A percentile compares a stretch with the other conserved stretches of the same genome.
These are phyloP conservation scores for Urocolius indicus DNA, from an alignment of 2,113 vertebrate species.

Conservation along the genomic window DNA sequence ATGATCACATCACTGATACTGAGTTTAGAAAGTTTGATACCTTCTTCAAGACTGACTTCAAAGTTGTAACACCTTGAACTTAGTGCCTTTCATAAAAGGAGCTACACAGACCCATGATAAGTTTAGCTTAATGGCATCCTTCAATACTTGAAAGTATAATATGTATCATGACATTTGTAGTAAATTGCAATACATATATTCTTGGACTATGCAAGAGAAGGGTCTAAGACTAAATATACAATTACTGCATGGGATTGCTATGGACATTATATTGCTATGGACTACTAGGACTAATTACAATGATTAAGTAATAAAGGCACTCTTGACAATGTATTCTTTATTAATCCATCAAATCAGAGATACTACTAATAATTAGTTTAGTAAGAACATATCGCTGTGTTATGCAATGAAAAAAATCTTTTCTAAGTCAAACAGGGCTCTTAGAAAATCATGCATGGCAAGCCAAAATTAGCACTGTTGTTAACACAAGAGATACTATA, in stretches of 20 bases:
- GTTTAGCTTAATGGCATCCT: background rate
- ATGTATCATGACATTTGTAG: background rate
- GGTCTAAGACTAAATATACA: background rate
- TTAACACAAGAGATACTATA: background rate
- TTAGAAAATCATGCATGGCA: accelerated
- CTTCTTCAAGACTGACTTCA: background rate
- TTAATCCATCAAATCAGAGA: background rate
- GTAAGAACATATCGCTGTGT: background rate
- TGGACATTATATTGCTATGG: too few relatives aligned
- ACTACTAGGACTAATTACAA: background rate
- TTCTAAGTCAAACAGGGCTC: background rate
- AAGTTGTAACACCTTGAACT: background rate
- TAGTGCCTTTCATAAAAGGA: background rate
- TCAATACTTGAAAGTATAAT: background rate
- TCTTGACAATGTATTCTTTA: background rate
- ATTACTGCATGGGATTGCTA: accelerated
- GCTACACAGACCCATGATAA: background rate
- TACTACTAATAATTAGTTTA: background rate
- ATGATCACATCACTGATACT: background rate
- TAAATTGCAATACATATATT: background rate
- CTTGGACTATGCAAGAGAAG: background rate
- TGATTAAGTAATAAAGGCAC: background rate
- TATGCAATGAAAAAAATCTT: background rate
- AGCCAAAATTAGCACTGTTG: background rate
- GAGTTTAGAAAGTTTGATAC: background rate